Evolutionary conservation across 2,797 vertebrate species (phyloP).

Genomic region (Halcyon leucocephala): DNA sequence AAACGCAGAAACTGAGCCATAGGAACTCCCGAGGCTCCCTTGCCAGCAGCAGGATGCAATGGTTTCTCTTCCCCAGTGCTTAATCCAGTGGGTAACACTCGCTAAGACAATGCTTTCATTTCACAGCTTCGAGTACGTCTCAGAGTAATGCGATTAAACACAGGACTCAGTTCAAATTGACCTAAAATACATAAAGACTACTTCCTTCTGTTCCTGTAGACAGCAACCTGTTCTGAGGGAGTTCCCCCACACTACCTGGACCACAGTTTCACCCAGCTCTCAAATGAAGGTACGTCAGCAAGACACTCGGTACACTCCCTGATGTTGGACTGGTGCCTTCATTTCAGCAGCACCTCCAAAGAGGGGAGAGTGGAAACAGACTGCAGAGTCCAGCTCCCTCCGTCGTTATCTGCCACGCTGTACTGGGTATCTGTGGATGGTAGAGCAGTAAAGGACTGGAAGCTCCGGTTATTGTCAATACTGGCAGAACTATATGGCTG

Average conservation of each 20-base stretch:
- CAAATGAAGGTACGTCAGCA: background rate
- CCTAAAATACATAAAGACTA: fast-evolving
- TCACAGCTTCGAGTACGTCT: fast-evolving
- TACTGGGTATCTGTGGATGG: fast-evolving
- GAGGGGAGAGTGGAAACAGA: background rate
- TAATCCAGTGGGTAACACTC: background rate
- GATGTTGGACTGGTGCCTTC: fast-evolving
- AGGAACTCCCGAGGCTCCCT: background rate
- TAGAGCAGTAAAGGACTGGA: background rate
- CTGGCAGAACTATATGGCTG: conserved; percentile 32
- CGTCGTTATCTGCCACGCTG: background rate
- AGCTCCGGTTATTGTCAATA: conserved; percentile 5
- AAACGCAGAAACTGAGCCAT: fast-evolving
- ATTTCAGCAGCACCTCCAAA: background rate
- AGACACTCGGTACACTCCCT: background rate
- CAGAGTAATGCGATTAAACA: background rate
- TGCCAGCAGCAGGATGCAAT: background rate
- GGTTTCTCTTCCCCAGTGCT: background rate
- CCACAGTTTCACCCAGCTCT: background rate
- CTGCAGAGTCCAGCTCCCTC: background rate
- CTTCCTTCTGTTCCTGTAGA: background rate
- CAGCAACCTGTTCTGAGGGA: fast-evolving
- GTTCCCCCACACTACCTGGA: fast-evolving
- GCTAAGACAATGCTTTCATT: background rate
- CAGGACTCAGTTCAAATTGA: background rate